A percentile compares a stretch with the other conserved stretches of the same genome.
Evolutionary conservation across 2,113 vertebrate genomes (phyloP).

Genomic region (Crotalus horridus): DNA sequence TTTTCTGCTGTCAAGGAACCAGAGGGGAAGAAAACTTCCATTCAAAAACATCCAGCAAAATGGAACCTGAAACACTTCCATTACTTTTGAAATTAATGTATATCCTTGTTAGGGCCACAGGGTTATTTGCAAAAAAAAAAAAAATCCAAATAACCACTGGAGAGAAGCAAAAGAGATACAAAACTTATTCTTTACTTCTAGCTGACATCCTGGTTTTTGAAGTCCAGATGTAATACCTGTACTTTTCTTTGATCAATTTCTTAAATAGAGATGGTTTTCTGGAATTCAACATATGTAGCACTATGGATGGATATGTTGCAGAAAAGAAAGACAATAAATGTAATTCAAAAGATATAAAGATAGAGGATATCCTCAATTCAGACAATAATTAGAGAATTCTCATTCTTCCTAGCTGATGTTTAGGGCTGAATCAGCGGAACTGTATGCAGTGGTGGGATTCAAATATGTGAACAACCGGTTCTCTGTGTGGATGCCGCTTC

Average conservation of each 20-base stretch:
- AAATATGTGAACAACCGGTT: no score
- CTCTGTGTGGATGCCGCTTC: no score
- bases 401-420: background rate
- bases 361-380: background rate
- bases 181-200: background rate
- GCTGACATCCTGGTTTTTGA: background rate
- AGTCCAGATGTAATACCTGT: background rate
- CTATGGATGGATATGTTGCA: background rate
- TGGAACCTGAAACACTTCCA: background rate
- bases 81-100: background rate
- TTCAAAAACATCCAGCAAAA: background rate
- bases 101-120: background rate
- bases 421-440: background rate
- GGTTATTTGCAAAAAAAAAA: background rate
- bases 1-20: background rate
- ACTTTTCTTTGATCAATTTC: background rate
- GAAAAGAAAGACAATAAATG: background rate
- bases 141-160: background rate
- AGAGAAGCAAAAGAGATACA: background rate
- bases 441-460: background rate
- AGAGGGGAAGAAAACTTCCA: background rate
- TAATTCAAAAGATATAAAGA: background rate
- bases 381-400: background rate
- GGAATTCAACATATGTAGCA: background rate
- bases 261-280: background rate